phyloP scores from a whole-genome alignment of 2,888 invertebrate species.

The Scaptomyza tumidula region DNA sequence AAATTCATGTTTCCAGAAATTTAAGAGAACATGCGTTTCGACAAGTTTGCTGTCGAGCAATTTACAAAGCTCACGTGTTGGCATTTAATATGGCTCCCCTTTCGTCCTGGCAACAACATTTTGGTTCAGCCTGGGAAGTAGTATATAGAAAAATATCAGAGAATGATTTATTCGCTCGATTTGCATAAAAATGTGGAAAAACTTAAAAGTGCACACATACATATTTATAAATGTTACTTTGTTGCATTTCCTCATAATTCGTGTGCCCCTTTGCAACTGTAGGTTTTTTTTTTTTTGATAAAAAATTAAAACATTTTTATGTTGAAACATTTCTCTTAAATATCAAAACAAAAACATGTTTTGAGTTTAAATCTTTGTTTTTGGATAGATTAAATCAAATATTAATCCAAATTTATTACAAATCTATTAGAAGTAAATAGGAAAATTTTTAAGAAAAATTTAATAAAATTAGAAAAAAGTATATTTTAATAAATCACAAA shows the following conservation, averaged over 20 bases:
- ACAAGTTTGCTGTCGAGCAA: slow-evolving; percentile 73
- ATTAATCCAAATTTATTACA: no score
- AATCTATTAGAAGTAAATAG: no score
- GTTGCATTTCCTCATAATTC: slow-evolving; percentile 17
- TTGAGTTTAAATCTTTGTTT: no score
- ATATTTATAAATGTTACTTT: slow-evolving; percentile 62
- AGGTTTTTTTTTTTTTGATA: no score
- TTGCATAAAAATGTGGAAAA: slow-evolving; percentile 69
- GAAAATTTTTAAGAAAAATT: no score
- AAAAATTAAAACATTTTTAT: no score
- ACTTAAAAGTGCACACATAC: slow-evolving; percentile 23
- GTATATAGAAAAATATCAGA: no score
- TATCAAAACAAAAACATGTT: no score
- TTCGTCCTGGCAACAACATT: slow-evolving; percentile 26
- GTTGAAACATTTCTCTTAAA: no score
- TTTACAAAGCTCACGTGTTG: slow-evolving; percentile 68
- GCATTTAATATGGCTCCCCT: slow-evolving; percentile 49
- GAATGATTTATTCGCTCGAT: slow-evolving; percentile 46
- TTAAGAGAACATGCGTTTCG: slow-evolving; percentile 69
- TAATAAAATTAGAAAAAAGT: no score
- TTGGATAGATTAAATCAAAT: no score
- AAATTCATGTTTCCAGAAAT: slow-evolving; percentile 79
- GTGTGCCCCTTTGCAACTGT: background rate
- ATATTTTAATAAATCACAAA: no score
- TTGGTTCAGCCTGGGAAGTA: background rate